Base-by-base conservation (phyloP, 1,140 invertebrate species). In the Chelonus insularis region DNA sequence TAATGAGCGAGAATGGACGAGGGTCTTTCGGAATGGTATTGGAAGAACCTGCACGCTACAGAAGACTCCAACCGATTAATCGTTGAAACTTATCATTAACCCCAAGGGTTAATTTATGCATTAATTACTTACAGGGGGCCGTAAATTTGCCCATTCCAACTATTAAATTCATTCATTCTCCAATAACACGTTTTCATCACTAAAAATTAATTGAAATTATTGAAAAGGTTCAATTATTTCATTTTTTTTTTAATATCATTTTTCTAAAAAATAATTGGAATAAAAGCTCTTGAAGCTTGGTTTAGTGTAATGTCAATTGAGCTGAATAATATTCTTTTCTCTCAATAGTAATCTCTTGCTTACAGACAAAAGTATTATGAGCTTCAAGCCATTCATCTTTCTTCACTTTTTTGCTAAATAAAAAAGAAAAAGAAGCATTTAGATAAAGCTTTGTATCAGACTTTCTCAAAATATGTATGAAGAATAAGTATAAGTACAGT, bases 31-130 rank as follows among this genome's bases (percentile, higher is more conserved):
- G 39, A 58, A 63, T 45, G 55, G 45, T 58, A 58, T 52, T 32
- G 41, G 50, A 47, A 32, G 41, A 29, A 50, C 20, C 12, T 34
- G 25, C 48, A 21, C 47, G 25, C 48, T 43, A 20, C 52, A 25
- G 25, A 8, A n/a, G 14, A 20, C 48, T 56, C 45, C 36, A 47
- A 52, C 43, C 59, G 72, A 77, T 77, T 76, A 75, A 72, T 72
- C 68, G 69, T 72, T 72, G 71, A 73, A 71, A 72, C 72, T 75
- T 72, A 76, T 77, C 72, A 71, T 77, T 76, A 75, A 76, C 72
- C 74, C 59, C 57, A 16, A 39, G 36, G 74, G 74, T 76, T 75
- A 76, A 76, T 74, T 75, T 61, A 64, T 66, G 72, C 71, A 72
- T 72, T 68, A 70, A 73, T 76, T 74, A 56, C 58, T 5, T 20